A percentile compares a stretch with the other conserved stretches of the same genome.
These are phyloP conservation scores for Lichenostomus cassidix DNA, from an alignment of 2,113 vertebrate species.

Conservation along the genomic window DNA sequence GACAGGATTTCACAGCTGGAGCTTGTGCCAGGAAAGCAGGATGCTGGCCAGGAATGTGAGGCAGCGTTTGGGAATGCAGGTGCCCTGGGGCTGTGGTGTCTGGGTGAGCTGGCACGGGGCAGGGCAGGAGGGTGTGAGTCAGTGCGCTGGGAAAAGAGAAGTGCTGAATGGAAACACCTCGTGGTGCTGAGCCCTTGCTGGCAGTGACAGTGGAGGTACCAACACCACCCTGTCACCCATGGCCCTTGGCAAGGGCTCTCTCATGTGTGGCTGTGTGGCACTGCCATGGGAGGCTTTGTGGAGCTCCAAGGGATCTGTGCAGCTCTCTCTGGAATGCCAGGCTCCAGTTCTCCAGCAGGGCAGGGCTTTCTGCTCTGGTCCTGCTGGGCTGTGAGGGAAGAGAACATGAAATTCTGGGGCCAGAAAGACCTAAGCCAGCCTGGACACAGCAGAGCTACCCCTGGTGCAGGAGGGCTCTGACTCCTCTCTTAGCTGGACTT, in stretches of 20 bases:
- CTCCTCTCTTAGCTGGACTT: background rate
- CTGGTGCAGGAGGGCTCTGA: background rate
- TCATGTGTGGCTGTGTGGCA: background rate
- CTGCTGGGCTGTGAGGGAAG: background rate
- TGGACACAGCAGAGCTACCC: background rate
- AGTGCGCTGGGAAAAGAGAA: background rate
- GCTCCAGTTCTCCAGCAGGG: background rate
- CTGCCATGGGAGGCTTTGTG: background rate
- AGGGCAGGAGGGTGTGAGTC: background rate
- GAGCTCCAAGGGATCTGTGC: accelerated
- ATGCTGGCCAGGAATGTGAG: background rate
- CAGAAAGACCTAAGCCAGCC: background rate
- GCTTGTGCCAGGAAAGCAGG: background rate
- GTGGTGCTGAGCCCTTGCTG: background rate
- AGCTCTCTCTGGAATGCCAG: background rate
- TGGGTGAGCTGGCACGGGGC: background rate
- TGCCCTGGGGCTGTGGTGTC: background rate
- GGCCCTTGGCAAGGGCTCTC: background rate
- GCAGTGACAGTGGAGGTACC: background rate
- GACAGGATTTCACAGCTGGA: background rate
- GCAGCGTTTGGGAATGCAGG: background rate
- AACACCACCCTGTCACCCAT: accelerated
- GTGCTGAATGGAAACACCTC: background rate
- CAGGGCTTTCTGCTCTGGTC: background rate
- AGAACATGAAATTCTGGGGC: background rate